Evolutionary conservation across 2,888 invertebrate species (phyloP), one percentile per base, ranked within the genome.

Genomic region (Onchidella celtica): DNA sequence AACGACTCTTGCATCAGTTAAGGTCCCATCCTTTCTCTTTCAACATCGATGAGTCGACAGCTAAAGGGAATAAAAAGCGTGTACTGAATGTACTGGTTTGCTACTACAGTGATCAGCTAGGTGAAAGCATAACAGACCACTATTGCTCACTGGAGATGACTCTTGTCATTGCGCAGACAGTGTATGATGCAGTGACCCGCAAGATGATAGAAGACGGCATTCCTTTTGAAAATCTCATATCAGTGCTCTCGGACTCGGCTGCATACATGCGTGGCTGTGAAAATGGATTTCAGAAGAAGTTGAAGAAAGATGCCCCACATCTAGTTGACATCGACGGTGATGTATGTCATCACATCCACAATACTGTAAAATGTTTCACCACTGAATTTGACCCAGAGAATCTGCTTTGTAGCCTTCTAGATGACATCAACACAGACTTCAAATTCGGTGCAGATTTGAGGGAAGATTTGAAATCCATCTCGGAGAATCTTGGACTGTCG

Each of bases 261-360:
- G 69, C 69, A 14, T 69, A 69, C 69, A 69, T 69, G 69, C 32
- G 69, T 3, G 38, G 69, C 21, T 3, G 24, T 2, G 36, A 69
- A 21, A 69, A 69, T 69, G 69, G 40, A 17, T 2, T 69, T 2
- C 69, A 69, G 21, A 34, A 2, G 21, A 69, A 69, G 36, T 11
- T 69, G 2, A 69, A 69, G 21, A 17, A 34, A 69, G 69, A 69
- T 69, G 69, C 38, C 9, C 69, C 69, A 21, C 69, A 69, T 36
- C 36, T 69, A 6, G 21, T 69, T 3, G 36, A 69, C 24, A n/a
- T 69, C 21, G 34, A 3, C 36, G 69, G 69, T 69, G 69, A 69
- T 69, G 3, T n/a, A 3, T 69, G 69, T 36, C 69, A 69, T 21
- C 2, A 2, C 2, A 36, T 69, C 21, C 69, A 36, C 24, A 69